phyloP scores from a whole-genome alignment of 2,888 invertebrate species.

The Noctua janthe region DNA sequence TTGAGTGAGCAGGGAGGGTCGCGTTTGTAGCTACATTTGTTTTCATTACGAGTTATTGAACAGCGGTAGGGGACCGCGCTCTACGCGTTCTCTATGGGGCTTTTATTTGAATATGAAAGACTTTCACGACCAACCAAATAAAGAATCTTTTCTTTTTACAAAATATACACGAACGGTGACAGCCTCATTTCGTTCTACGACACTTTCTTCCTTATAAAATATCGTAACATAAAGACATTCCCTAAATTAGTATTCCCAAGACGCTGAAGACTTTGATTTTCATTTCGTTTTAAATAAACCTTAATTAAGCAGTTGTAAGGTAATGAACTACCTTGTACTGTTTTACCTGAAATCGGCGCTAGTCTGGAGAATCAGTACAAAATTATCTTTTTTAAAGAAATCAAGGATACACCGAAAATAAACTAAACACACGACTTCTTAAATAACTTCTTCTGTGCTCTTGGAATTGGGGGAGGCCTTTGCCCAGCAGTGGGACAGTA shows the following conservation, averaged over 20 bases:
- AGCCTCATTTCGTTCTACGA: constrained; percentile 41
- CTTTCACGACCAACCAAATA: constrained; percentile 67
- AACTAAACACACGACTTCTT: constrained; percentile 21
- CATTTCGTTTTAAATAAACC: constrained; percentile 42
- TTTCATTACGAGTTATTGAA: constrained; percentile 85
- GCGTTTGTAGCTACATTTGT: constrained; percentile 83
- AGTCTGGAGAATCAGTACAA: neutral
- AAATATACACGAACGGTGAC: constrained; percentile 45
- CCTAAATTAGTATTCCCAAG: constrained; percentile 48
- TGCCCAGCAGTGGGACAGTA: too few relatives aligned
- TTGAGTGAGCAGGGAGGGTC: constrained; percentile 81
- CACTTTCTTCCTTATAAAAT: constrained; percentile 37
- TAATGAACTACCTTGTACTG: constrained; percentile 25
- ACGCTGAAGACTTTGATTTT: constrained; percentile 38
- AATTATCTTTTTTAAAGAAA: constrained; percentile 18
- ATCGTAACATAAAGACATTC: constrained; percentile 14
- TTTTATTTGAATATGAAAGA: constrained; percentile 79
- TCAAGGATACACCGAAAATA: neutral
- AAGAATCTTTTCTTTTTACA: constrained; percentile 47
- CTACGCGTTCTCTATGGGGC: constrained; percentile 73
- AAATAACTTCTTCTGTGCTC: too few relatives aligned
- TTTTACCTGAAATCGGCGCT: constrained; percentile 21
- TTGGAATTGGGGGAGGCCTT: too few relatives aligned
- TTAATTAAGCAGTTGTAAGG: constrained; percentile 30
- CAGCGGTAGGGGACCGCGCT: constrained; percentile 73